Base-by-base conservation (phyloP, 2,888 invertebrate species). In the Hydrotaea diabolus region DNA sequence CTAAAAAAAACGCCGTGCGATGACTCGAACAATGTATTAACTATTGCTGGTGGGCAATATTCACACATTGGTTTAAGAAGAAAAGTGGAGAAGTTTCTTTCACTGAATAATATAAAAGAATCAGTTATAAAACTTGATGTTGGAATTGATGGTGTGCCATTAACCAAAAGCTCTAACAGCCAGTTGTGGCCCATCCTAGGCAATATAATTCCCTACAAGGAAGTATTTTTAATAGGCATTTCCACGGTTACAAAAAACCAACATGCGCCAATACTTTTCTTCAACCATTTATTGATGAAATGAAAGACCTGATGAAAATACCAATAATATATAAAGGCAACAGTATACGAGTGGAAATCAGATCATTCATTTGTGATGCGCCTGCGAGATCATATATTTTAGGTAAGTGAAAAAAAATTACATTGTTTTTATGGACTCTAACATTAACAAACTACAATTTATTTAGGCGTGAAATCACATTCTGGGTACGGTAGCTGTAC, bases 31-130 rank as follows among this genome's bases (percentile, higher is more conserved):
- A 55, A 55, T 55, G 11, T 55, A 17, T 55, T 55, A 11, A 11
- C 55, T 55, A 55, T 55, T 55, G 55, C 9, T 55, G 11, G 11
- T 55, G 55, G 55, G 17, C 55, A 55, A 55, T 55, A 55, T 55
- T 55, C 11, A 13, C 57, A 77, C 21, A 21, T 66, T 69, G 77
- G 71, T 23, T 46, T 77, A 39, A 66, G 57, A 57, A 57, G 49
- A 77, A 77, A 77, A 77, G 71, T 77, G 46, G 77, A 77, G 8
- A 21, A 77, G 57, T 77, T 57, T 77, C 36, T 77, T 66, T n/a
- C 77, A 66, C 9, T 57, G 13, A 77, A 77, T 77, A 77, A 49
- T 36, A 62, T 77, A 77, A 77, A 77, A 77, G 77, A 77, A 11
- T 13, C 77, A 77, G 13, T 77, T 15, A 15, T 78, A 11, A 78